phyloP scores from a whole-genome alignment of 2,113 vertebrate genomes.

The Poeciliopsis occidentalis region DNA sequence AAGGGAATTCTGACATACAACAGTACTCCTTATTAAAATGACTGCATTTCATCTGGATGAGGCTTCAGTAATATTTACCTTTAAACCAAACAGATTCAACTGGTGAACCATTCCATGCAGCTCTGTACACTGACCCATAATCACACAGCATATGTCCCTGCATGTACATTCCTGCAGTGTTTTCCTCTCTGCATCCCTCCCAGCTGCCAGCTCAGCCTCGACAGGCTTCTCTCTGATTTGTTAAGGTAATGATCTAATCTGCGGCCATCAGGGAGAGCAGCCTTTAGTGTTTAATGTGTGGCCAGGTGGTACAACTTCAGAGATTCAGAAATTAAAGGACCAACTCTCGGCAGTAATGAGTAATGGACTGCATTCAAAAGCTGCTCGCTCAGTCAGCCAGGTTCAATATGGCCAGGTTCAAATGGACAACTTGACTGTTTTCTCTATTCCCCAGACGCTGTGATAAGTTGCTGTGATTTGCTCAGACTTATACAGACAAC shows the following conservation, averaged over 20 bases:
- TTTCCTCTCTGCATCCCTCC: slow-evolving; percentile 28
- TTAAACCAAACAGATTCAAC: not conserved
- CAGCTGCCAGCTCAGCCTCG: slow-evolving; percentile 42
- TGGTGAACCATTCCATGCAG: not conserved
- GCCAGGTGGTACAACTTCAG: slow-evolving; percentile 79
- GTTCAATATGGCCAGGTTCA: slow-evolving; percentile 68
- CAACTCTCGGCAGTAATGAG: slow-evolving; percentile 61
- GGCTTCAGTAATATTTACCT: not conserved
- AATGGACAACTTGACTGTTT: slow-evolving; percentile 66
- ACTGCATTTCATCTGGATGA: not conserved
- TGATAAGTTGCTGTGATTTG: slow-evolving; percentile 2
- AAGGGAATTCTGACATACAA: not conserved
- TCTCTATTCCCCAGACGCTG: slow-evolving; percentile 60
- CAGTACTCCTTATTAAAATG: not conserved
- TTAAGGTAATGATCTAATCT: slow-evolving; percentile 79
- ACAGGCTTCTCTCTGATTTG: slow-evolving; percentile 63
- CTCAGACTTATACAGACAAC: not conserved
- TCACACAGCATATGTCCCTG: slow-evolving; percentile 4
- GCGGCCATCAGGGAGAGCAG: slow-evolving; percentile 71
- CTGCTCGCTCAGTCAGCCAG: slow-evolving; percentile 56
- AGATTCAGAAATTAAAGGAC: slow-evolving; percentile 71
- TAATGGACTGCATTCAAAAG: slow-evolving; percentile 77
- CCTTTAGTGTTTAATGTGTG: slow-evolving; percentile 76
- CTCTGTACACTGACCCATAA: not conserved
- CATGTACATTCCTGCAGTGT: not conserved